Base-by-base conservation (phyloP, 2,797 vertebrate species). In the Myoxocephalus aenaeus region DNA sequence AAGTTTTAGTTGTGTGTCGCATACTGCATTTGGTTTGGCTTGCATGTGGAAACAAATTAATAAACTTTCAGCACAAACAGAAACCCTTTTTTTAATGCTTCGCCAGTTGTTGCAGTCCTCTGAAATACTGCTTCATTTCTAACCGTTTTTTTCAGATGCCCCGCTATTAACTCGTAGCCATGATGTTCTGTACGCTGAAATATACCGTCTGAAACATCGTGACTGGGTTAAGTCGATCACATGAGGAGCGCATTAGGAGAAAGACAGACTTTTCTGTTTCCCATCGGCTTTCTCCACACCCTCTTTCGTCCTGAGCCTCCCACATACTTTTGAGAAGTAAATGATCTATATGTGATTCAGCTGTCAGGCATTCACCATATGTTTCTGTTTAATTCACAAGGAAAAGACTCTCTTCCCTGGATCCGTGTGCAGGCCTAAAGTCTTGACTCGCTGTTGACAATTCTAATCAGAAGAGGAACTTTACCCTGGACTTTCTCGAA, bases 291-390 rank as follows among this genome's bases (percentile, higher is more conserved):
- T 53, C n/a, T 18, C 0, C 42, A 69, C 32, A 2, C 10, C 36
- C 15, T 13, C n/a, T 53, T 61, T 51, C 57, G 65, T 13, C 15
- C 36, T 13, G 1, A 75, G 22, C 59, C 62, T 67, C 61, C 84
- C 50, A 44, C 68, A 76, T 80, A 77, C 8, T 77, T 80, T 68
- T 40, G 69, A 68, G 46, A 70, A 22, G 18, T 65, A 36, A 44
- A 46, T 73, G 40, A 76, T 53, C 7, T 36, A 53, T 48, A 82
- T 82, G n/a, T 70, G 86, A 72, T 76, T 76, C 85, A 90, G 73
- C 85, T 83, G 79, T 87, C 32, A 18, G 61, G n/a, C 46, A 57
- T 73, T 50, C 42, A 38, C 38, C 81, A 68, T 63, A 73, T 75
- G 83, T 58, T 88, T 82, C 59, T 79, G 14, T 54, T 82, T 29